A percentile compares a stretch with the other conserved stretches of the same genome.
phyloP scores from a whole-genome alignment of 1,140 invertebrate genomes.

The Caenorhabditis briggsae region DNA sequence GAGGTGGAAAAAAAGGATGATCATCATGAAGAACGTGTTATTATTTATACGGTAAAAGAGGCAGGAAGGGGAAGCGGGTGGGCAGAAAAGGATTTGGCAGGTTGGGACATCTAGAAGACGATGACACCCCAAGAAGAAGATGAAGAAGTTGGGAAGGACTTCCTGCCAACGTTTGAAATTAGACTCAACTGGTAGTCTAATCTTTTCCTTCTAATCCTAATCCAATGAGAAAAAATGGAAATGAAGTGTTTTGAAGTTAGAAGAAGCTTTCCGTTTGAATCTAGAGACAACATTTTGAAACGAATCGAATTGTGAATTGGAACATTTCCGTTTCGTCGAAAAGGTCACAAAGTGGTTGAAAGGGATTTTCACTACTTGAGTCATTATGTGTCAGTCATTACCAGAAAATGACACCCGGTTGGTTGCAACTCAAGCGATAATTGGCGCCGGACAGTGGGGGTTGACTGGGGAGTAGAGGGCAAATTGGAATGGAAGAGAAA shows the following conservation, averaged over 20 bases:
- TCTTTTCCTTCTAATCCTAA: conserved; percentile 5
- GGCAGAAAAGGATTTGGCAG: neutral
- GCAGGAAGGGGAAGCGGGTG: neutral
- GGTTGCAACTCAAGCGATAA: conserved; percentile 54
- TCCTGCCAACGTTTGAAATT: neutral
- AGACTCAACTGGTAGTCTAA: neutral
- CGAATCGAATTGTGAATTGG: neutral
- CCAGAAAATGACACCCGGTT: conserved; percentile 50
- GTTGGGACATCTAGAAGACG: neutral
- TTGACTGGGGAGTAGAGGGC: neutral
- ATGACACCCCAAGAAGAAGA: neutral
- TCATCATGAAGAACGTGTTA: conserved; percentile 38
- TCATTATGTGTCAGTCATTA: conserved; percentile 49
- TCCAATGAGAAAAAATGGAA: conserved; percentile 13
- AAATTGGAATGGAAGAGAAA: conserved; percentile 11
- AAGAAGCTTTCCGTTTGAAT: too few species aligned
- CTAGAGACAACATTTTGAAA: neutral
- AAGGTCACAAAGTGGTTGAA: conserved; percentile 40
- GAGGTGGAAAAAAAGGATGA: conserved; percentile 18
- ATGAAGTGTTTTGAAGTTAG: neutral
- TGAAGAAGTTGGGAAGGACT: neutral
- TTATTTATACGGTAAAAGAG: conserved; percentile 19
- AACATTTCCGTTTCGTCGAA: conserved; percentile 39
- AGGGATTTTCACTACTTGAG: conserved; percentile 17
- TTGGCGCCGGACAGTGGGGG: conserved; percentile 44